Percentiles rank a stretch among this genome's conserved stretches.
Conservation (phyloP, 2,113 vertebrate species). For the Columba janthina region DNA sequence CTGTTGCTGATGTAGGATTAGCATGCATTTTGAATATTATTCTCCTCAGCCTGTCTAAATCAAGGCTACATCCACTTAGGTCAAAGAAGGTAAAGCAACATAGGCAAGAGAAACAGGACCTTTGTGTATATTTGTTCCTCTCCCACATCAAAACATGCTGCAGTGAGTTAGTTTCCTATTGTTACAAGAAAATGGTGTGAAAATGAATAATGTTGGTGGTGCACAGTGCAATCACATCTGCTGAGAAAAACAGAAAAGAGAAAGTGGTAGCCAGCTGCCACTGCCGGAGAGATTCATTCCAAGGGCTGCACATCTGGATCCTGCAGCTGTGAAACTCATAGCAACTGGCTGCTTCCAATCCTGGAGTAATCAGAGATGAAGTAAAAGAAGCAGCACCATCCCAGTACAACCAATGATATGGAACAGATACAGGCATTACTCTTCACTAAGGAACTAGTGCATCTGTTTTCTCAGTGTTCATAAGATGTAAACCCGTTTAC, state of each 20-base stretch:
- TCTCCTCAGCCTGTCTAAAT: background rate
- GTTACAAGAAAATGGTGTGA: conserved; percentile 25
- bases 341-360: conserved; percentile 21
- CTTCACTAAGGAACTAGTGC: background rate
- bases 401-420: background rate
- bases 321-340: conserved; percentile 45
- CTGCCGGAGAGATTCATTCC: conserved; percentile 19
- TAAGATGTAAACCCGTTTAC: background rate
- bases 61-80: background rate
- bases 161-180: background rate
- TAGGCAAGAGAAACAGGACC: background rate
- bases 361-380: conserved; percentile 32
- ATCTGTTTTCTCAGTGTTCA: background rate
- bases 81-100: background rate
- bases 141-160: background rate
- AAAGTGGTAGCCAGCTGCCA: conserved; percentile 53
- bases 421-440: background rate
- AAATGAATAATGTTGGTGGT: conserved; percentile 27
- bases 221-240: background rate
- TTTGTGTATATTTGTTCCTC: background rate
- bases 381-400: background rate
- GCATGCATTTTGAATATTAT: background rate
- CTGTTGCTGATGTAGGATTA: background rate
- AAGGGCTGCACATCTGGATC: conserved; percentile 58
- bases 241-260: conserved; percentile 32